Evolutionary conservation across 2,113 vertebrate species (phyloP).

Genomic region (Perognathus longimembris): DNA sequence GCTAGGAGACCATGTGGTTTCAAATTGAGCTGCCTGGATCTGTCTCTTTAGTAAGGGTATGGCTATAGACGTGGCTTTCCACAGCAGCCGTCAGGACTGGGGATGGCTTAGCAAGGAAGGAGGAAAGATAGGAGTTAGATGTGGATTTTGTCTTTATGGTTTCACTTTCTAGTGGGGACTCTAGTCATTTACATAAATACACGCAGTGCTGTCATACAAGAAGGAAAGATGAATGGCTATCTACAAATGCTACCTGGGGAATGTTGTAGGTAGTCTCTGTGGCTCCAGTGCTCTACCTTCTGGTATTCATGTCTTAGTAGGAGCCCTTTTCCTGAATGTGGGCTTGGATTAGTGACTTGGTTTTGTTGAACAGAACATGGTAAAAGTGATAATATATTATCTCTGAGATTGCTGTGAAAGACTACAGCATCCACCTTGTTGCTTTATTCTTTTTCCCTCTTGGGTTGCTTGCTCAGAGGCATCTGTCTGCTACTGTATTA

Average conservation of each 20-base stretch:
- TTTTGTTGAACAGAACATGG: neutral
- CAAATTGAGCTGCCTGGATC: neutral
- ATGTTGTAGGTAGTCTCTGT: neutral
- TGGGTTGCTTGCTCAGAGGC: neutral
- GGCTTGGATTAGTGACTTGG: neutral
- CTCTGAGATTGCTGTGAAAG: neutral
- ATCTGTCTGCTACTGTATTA: neutral
- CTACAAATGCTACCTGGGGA: too few species aligned
- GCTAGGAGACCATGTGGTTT: neutral
- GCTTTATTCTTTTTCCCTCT: neutral
- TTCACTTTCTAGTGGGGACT: neutral
- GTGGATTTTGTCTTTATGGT: neutral
- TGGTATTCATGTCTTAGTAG: neutral
- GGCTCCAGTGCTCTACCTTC: neutral
- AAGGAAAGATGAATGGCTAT: neutral
- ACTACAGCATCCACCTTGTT: neutral
- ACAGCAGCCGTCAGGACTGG: neutral
- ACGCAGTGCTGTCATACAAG: neutral
- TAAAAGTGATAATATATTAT: neutral
- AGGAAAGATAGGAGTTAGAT: too few species aligned
- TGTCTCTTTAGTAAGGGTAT: neutral
- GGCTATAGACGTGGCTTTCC: accelerated
- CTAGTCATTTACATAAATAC: neutral
- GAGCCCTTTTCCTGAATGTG: neutral
- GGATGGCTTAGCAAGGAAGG: neutral